Conservation (phyloP, 1,140 invertebrate species). For the Trachymyrmex septentrionalis region DNA sequence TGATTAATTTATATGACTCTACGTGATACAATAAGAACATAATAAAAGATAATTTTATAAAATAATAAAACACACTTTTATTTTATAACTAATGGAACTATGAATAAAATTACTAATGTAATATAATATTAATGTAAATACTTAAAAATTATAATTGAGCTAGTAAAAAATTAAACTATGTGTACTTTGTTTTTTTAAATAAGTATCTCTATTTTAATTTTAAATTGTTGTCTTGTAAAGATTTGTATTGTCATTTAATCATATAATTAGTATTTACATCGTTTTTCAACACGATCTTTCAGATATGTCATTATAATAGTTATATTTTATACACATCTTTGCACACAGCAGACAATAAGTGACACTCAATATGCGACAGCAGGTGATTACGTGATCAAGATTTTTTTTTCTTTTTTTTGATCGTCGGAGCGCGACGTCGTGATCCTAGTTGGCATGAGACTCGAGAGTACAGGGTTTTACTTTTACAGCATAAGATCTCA, state of each 20-base stretch:
- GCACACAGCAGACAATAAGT: not conserved
- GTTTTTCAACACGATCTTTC: not conserved
- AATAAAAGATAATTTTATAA: not conserved
- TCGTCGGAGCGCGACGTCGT: slow-evolving; percentile 17
- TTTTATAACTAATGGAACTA: not conserved
- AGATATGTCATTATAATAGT: not conserved
- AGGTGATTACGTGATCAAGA: slow-evolving; percentile 34
- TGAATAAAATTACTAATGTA: not conserved
- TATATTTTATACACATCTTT: not conserved
- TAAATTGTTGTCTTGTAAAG: not conserved
- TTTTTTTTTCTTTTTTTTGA: not conserved
- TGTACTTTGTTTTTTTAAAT: not conserved
- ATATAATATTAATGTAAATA: not conserved
- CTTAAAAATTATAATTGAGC: not conserved
- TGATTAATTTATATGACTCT: not conserved
- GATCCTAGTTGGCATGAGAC: slow-evolving; percentile 18
- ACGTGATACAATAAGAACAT: not conserved
- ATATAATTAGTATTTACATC: not conserved
- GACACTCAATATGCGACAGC: not conserved
- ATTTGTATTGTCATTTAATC: not conserved
- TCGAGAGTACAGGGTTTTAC: slow-evolving; percentile 24
- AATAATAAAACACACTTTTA: not conserved
- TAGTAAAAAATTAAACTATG: not conserved
- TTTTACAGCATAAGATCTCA: slow-evolving; percentile 38
- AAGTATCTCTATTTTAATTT: not conserved